Conservation (phyloP, 2,888 invertebrate species). For the Orthosia gracilis region DNA sequence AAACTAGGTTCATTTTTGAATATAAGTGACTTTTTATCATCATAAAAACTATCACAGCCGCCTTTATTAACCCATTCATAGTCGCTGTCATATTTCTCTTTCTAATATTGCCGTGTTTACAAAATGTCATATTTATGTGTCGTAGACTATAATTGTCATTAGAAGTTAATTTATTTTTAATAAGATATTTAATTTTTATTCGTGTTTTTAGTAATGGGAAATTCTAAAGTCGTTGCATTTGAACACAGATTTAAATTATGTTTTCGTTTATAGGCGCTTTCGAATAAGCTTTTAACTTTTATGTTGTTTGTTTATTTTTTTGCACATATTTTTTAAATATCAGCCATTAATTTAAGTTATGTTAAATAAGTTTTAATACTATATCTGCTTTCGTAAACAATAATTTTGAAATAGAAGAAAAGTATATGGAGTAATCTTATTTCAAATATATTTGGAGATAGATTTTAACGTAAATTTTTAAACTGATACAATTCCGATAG, state of each 20-base stretch:
- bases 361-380: background rate
- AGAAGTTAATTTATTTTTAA: slow-evolving; percentile 53
- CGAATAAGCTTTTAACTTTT: slow-evolving; percentile 10
- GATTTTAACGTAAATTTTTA: slow-evolving; percentile 1
- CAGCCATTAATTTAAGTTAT: background rate
- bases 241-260: slow-evolving; percentile 19
- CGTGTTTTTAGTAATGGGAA: slow-evolving; percentile 21
- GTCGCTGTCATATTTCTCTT: slow-evolving; percentile 31
- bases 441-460: background rate
- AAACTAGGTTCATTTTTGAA: slow-evolving; percentile 42
- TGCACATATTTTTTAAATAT: background rate
- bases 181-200: slow-evolving; percentile 32
- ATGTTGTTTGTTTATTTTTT: slow-evolving; percentile 7
- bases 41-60: slow-evolving; percentile 27
- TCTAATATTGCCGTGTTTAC: slow-evolving; percentile 51
- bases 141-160: slow-evolving; percentile 32
- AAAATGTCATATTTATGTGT: slow-evolving; percentile 51
- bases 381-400: background rate
- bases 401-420: background rate
- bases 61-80: slow-evolving; percentile 39
- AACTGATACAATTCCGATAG: slow-evolving; percentile 8
- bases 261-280: slow-evolving; percentile 11
- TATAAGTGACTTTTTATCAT: slow-evolving; percentile 36
- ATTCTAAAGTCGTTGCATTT: slow-evolving; percentile 12
- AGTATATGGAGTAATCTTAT: background rate